Conservation (phyloP, 2,888 invertebrate species). For the Gryllus longicercus region DNA sequence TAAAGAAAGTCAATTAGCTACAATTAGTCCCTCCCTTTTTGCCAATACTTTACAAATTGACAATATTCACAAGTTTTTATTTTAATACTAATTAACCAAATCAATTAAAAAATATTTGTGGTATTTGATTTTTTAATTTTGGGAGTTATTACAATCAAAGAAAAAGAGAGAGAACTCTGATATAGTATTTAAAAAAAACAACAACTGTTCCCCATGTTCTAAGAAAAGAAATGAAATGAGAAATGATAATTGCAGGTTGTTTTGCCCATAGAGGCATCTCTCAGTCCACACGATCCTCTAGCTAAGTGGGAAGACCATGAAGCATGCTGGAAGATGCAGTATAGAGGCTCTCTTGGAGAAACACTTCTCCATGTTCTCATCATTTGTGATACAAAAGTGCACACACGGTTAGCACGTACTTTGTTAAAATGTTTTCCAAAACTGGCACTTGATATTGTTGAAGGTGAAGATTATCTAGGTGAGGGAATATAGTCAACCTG, state of each 20-base stretch:
- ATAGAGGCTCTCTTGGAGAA: conserved; percentile 92
- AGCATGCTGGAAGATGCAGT: conserved; percentile 97
- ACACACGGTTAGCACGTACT: conserved; percentile 80
- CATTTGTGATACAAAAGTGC: conserved; percentile 86
- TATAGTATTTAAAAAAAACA: too few species aligned
- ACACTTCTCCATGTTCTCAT: conserved; percentile 91
- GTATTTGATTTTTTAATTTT: too few species aligned
- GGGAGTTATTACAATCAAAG: too few species aligned
- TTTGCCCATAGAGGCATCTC: conserved; percentile 81
- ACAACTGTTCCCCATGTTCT: too few species aligned
- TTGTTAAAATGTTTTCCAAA: conserved; percentile 88
- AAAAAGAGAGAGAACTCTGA: too few species aligned
- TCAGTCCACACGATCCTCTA: conserved; percentile 80
- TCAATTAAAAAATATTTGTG: too few species aligned
- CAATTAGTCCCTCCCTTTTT: too few species aligned
- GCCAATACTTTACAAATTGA: too few species aligned
- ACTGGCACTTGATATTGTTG: conserved; percentile 87
- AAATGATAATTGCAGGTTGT: conserved; percentile 54
- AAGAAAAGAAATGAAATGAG: too few species aligned
- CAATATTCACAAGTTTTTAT: too few species aligned
- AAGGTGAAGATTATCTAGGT: conserved; percentile 96
- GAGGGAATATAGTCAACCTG: conserved; percentile 32
- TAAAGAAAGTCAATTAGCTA: too few species aligned
- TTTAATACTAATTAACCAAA: too few species aligned
- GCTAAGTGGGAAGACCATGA: conserved; percentile 87